These are phyloP conservation scores for Coracias cyanogaster DNA, from an alignment of 2,797 vertebrate genomes.

Conservation along the genomic window DNA sequence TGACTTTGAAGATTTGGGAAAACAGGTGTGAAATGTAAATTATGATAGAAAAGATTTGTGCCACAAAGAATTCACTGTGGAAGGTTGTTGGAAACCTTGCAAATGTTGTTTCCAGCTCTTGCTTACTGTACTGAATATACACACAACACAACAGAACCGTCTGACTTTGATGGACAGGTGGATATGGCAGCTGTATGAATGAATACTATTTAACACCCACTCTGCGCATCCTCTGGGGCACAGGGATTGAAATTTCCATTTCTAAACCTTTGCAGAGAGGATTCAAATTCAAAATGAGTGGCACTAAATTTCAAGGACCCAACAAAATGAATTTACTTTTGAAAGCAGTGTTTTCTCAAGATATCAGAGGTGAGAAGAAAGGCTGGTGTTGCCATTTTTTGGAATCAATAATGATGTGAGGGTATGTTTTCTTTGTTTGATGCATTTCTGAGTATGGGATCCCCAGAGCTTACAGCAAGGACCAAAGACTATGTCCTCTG, in stretches of 20 bases:
- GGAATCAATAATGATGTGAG: not conserved
- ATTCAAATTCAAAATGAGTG: constrained; percentile 21
- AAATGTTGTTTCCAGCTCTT: constrained; percentile 23
- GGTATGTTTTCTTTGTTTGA: not conserved
- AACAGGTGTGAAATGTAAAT: constrained; percentile 63
- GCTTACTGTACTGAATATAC: not conserved
- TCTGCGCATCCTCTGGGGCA: not conserved
- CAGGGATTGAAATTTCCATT: constrained; percentile 4
- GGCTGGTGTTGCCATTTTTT: not conserved
- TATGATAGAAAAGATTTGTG: constrained; percentile 1
- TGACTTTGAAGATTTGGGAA: constrained; percentile 41
- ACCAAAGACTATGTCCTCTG: not conserved
- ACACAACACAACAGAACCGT: not conserved
- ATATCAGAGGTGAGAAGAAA: constrained; percentile 14
- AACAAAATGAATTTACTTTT: not conserved
- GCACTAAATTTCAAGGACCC: constrained; percentile 4
- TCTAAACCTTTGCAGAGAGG: not conserved
- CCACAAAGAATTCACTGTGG: not conserved
- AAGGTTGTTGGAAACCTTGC: constrained; percentile 17
- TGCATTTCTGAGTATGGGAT: not conserved
- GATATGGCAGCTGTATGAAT: not conserved
- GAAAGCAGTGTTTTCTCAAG: constrained; percentile 42
- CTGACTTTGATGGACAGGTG: not conserved
- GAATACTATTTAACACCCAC: not conserved
- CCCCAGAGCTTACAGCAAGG: not conserved